phyloP scores from a whole-genome alignment of 1,140 invertebrate species.

The Apolygus lucorum region DNA sequence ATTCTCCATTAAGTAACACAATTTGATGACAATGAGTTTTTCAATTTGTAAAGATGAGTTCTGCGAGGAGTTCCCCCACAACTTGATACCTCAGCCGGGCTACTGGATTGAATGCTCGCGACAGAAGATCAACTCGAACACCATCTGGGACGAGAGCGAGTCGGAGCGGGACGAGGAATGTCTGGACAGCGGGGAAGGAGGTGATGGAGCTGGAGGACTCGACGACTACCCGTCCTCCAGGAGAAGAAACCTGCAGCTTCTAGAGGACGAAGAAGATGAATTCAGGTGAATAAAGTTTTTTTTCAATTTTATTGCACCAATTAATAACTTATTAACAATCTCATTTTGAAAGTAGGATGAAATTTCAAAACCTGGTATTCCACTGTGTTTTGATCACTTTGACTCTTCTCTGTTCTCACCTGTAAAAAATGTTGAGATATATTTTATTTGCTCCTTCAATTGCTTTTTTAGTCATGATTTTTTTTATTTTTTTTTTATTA shows the following conservation, averaged over 20 bases:
- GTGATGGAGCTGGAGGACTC: slow-evolving; percentile 27
- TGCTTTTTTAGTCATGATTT: too few species aligned
- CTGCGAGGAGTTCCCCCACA: slow-evolving; percentile 86
- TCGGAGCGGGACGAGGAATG: slow-evolving; percentile 58
- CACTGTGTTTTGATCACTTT: too few species aligned
- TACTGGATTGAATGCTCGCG: slow-evolving; percentile 93
- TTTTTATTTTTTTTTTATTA: too few species aligned
- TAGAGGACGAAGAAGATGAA: slow-evolving; percentile 35
- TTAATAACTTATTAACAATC: too few species aligned
- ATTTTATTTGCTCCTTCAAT: too few species aligned
- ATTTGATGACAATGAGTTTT: too few species aligned
- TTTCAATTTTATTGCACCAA: too few species aligned
- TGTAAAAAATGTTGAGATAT: too few species aligned
- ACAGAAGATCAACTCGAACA: slow-evolving; percentile 73
- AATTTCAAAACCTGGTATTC: too few species aligned
- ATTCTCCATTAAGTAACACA: not conserved
- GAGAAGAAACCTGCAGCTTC: slow-evolving; percentile 26
- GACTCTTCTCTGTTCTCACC: too few species aligned
- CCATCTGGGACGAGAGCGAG: slow-evolving; percentile 78
- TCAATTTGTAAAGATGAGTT: slow-evolving; percentile 66
- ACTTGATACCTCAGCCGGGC: slow-evolving; percentile 77
- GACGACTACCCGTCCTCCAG: slow-evolving; percentile 16
- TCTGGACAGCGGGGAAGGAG: slow-evolving; percentile 39
- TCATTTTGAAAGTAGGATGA: slow-evolving; percentile 75
- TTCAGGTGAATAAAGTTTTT: slow-evolving; percentile 50